These are phyloP conservation scores for Centroberyx gerrardi DNA, from an alignment of 2,797 vertebrate species.

Conservation along the genomic window DNA sequence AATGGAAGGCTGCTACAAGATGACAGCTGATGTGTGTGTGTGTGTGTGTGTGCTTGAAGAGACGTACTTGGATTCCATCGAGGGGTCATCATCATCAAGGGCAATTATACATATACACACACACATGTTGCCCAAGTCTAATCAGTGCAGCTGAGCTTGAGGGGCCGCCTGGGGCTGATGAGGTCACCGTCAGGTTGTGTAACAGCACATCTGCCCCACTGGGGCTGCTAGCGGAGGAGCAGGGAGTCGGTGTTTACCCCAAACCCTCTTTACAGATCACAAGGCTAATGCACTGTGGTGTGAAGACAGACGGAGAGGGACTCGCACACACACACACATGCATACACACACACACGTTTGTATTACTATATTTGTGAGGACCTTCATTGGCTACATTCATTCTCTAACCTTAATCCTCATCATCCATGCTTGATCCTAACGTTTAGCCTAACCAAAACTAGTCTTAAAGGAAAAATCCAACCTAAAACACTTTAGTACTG, in stretches of 20 bases:
- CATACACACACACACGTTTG: slow-evolving; percentile 3
- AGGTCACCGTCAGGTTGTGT: slow-evolving; percentile 13
- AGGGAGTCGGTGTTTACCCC: background rate
- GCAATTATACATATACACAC: slow-evolving; percentile 18
- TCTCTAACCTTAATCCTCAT: too few species aligned
- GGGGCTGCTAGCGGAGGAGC: background rate
- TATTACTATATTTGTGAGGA: too few species aligned
- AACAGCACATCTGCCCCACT: background rate
- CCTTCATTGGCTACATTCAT: too few species aligned
- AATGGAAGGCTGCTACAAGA: slow-evolving; percentile 4
- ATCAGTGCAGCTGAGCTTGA: slow-evolving; percentile 19
- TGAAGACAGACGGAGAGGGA: background rate
- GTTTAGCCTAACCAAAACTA: too few species aligned
- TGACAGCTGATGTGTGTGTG: background rate
- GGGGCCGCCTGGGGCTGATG: background rate
- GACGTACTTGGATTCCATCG: background rate
- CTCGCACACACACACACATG: background rate
- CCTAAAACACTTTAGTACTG: too few species aligned
- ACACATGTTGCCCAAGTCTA: background rate
- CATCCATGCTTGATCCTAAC: too few species aligned
- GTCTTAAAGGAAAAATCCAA: too few species aligned
- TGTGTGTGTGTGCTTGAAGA: background rate
- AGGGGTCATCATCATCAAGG: slow-evolving; percentile 40
- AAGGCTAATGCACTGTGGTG: background rate
- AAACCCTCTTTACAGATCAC: background rate